These are phyloP conservation scores for Hypomesus transpacificus DNA, from an alignment of 2,113 vertebrate genomes.

Conservation along the genomic window DNA sequence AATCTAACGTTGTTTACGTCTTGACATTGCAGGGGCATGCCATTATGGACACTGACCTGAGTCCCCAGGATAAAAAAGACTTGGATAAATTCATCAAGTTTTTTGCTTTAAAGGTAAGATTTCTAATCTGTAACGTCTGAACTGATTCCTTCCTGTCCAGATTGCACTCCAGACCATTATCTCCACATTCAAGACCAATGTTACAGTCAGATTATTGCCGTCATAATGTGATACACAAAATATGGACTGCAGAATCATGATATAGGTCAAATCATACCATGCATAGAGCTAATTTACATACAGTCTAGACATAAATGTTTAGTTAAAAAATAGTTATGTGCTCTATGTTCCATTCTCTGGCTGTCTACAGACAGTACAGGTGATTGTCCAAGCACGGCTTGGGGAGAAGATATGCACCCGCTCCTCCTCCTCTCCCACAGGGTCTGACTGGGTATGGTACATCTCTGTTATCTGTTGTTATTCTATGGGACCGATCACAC, in stretches of 20 bases:
- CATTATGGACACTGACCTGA: constrained; percentile 97
- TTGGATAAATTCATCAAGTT: constrained; percentile 99
- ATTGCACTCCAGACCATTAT: too few relatives aligned
- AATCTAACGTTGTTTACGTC: background rate
- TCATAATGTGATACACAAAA: background rate
- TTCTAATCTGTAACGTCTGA: background rate
- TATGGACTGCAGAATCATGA: background rate
- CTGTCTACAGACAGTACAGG: constrained; percentile 86
- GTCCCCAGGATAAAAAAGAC: constrained; percentile 96
- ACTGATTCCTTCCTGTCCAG: too few relatives aligned
- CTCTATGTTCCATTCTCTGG: constrained; percentile 21
- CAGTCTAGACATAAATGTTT: too few relatives aligned
- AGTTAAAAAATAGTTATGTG: background rate
- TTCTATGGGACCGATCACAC: background rate
- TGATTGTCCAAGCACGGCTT: constrained; percentile 96
- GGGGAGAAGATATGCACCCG: constrained; percentile 96
- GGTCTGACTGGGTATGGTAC: constrained; percentile 92
- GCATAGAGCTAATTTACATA: too few relatives aligned
- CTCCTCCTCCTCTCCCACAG: constrained; percentile 95
- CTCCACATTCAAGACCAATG: too few relatives aligned
- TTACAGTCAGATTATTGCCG: background rate
- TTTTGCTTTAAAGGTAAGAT: constrained; percentile 93
- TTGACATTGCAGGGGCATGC: constrained; percentile 67
- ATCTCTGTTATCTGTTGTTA: constrained; percentile 13
- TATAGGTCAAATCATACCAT: too few relatives aligned